Percentiles rank a stretch among this genome's conserved stretches.
Evolutionary conservation across 2,888 invertebrate species (phyloP).

Genomic region (Chloroclystis v-ata): DNA sequence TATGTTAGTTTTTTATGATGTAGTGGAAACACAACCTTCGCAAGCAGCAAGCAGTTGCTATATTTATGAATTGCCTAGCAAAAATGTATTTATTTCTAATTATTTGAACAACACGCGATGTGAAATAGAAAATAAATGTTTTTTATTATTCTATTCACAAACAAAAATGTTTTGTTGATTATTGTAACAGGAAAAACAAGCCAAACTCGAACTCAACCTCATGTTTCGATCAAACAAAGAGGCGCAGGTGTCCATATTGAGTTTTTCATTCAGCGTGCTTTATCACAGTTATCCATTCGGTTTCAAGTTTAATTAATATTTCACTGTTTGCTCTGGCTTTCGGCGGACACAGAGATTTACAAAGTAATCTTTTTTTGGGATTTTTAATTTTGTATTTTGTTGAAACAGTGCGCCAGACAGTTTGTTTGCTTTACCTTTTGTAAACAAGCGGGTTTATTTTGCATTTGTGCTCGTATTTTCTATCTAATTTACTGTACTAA

Average conservation of each 20-base stretch:
- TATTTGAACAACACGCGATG: too few relatives aligned
- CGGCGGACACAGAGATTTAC: slow-evolving; percentile 35
- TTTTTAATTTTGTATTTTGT: slow-evolving; percentile 42
- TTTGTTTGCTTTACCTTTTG: slow-evolving; percentile 23
- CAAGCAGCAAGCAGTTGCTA: too few relatives aligned
- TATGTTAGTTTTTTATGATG: too few relatives aligned
- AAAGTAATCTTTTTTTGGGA: slow-evolving; percentile 34
- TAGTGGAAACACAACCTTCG: too few relatives aligned
- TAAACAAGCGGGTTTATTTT: slow-evolving; percentile 11
- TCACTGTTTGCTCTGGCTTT: slow-evolving; percentile 47
- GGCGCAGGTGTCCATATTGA: slow-evolving; percentile 15
- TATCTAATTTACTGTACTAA: not conserved
- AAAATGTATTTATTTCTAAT: too few relatives aligned
- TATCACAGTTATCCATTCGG: slow-evolving; percentile 42
- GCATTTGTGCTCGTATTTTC: not conserved
- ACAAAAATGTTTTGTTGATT: too few relatives aligned
- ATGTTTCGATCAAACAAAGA: not conserved
- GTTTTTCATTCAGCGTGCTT: slow-evolving; percentile 46
- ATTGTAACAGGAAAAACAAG: not conserved
- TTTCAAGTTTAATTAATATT: slow-evolving; percentile 49
- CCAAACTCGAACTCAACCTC: not conserved
- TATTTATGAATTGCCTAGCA: too few relatives aligned
- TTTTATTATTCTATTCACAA: too few relatives aligned
- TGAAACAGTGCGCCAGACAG: slow-evolving; percentile 22
- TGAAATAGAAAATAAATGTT: too few relatives aligned